Percentiles rank a stretch among this genome's conserved stretches.
Evolutionary conservation across 2,113 vertebrate genomes (phyloP).

Genomic region (Hemichromis elongatus): DNA sequence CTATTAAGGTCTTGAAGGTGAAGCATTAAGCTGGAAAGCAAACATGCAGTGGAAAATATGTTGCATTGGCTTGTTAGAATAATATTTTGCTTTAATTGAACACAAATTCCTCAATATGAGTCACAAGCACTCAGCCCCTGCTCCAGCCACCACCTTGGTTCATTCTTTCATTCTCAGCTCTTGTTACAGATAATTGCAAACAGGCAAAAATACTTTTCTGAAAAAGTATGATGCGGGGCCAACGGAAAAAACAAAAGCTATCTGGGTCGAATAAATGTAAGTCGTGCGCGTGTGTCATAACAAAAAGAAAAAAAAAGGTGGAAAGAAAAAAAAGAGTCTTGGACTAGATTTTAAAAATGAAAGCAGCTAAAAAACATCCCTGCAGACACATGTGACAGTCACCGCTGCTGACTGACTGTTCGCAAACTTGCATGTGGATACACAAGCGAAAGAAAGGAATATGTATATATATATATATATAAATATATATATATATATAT

Average conservation of each 20-base stretch:
- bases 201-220: slow-evolving; percentile 49
- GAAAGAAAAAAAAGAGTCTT: slow-evolving; percentile 14
- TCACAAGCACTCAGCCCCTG: slow-evolving; percentile 18
- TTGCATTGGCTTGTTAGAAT: slow-evolving; percentile 33
- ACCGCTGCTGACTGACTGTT: slow-evolving; percentile 22
- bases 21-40: slow-evolving; percentile 11
- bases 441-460: not conserved
- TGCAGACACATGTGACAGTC: slow-evolving; percentile 28
- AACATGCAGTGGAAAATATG: slow-evolving; percentile 45
- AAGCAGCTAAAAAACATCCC: slow-evolving; percentile 44
- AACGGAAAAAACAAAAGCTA: slow-evolving; percentile 35
- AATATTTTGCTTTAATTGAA: slow-evolving; percentile 56
- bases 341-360: slow-evolving; percentile 45
- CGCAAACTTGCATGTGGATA: not conserved
- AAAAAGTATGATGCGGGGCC: slow-evolving; percentile 25
- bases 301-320: not conserved
- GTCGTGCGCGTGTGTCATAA: not conserved
- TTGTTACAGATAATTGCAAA: slow-evolving; percentile 60
- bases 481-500: not conserved
- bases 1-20: not conserved
- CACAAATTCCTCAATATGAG: slow-evolving; percentile 51
- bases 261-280: slow-evolving; percentile 40
- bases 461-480: not conserved
- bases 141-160: slow-evolving; percentile 39
- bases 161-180: slow-evolving; percentile 25